Base-by-base conservation (phyloP, 2,888 invertebrate genomes). In the Spodoptera exigua region DNA sequence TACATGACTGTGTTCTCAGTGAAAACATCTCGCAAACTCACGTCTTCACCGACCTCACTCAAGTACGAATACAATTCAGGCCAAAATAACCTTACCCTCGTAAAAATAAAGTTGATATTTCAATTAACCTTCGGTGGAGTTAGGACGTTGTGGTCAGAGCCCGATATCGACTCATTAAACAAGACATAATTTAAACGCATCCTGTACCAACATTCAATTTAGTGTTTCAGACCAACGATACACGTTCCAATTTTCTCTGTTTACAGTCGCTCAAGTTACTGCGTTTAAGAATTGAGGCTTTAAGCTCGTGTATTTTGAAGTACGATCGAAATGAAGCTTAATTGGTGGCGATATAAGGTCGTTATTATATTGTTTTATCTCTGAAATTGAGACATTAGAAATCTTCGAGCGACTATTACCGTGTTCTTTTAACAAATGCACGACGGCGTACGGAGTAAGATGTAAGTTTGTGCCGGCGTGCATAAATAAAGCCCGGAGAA, bases 401-500 rank as follows among this genome's bases (percentile, higher is more conserved):
- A 92, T 89, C 89, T 88, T 84, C 80, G 87, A 89, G 89, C 90
- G 89, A 87, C 89, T 91, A 92, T 92, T 91, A 89, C 92, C 90
- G 89, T 93, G 94, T 94, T 91, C 92, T 91, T 90, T 90, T 91
- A 93, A 93, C 93, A 93, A 93, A 93, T 91, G 92, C 91, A 90
- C 89, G 89, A 83, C 85, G 84, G 81, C 82, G 87, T 81, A 84
- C 85, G 75, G 89, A 94, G 89, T 93, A 92, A 94, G 94, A 92
- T 93, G 93, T 93, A 88, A 92, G 85, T 89, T 85, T 90, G 89
- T 85, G 79, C 82, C 86, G 84, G 83, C 81, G 86, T 84, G 90
- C 92, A 94, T 94, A 93, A 94, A 94, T 94, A 94, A 92, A 82
- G 77, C 74, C 78, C 79, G 79, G 79, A 81, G 87, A 83, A 87